phyloP scores from a whole-genome alignment of 2,797 vertebrate genomes.

The Enteromius mattozi region DNA sequence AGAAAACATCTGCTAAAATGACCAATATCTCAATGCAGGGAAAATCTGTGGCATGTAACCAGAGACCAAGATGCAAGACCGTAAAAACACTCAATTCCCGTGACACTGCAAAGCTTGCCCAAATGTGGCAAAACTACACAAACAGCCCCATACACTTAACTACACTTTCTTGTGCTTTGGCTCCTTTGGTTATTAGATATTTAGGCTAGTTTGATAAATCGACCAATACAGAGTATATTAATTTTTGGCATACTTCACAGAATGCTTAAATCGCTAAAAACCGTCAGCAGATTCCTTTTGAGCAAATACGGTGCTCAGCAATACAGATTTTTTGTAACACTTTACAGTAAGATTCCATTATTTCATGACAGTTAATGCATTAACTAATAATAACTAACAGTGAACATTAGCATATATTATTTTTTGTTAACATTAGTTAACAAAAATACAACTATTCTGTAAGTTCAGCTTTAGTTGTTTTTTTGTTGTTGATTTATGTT shows the following conservation, averaged over 20 bases:
- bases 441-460: background rate
- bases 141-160: background rate
- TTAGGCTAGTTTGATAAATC: background rate
- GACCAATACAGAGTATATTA: background rate
- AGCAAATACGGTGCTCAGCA: background rate
- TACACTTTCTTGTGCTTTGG: background rate
- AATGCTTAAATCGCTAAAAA: background rate
- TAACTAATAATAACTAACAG: background rate
- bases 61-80: background rate
- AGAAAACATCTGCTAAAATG: background rate
- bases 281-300: background rate
- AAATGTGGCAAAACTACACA: background rate
- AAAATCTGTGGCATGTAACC: background rate
- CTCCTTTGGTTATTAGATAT: background rate
- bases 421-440: background rate
- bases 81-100: background rate
- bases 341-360: background rate
- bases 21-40: background rate
- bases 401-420: background rate
- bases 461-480: background rate
- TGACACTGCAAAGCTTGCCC: background rate
- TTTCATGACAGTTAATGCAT: background rate
- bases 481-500: background rate
- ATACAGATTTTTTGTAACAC: background rate
- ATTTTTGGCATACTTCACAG: background rate